These are phyloP conservation scores for Diloba caeruleocephala DNA, from an alignment of 2,888 invertebrate species.

Conservation along the genomic window DNA sequence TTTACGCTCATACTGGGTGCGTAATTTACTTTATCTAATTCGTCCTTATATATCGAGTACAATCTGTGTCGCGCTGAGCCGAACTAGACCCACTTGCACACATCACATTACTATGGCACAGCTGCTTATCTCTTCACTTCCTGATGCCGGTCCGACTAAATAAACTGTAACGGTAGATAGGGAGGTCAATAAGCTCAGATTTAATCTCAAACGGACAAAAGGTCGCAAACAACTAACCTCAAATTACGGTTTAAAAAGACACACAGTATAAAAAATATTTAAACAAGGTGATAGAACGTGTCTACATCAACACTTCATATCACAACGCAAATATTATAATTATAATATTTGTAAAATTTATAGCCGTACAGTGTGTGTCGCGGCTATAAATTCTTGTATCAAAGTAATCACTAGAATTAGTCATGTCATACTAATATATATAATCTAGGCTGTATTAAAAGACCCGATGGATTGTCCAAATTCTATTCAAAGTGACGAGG, in stretches of 20 bases:
- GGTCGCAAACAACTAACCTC: slow-evolving; percentile 3
- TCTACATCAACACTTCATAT: too few relatives aligned
- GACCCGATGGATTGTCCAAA: too few relatives aligned
- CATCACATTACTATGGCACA: slow-evolving; percentile 9
- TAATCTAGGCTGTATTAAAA: too few relatives aligned
- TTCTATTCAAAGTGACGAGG: too few relatives aligned
- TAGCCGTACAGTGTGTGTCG: too few relatives aligned
- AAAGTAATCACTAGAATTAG: too few relatives aligned
- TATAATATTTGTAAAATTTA: too few relatives aligned
- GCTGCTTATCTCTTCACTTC: slow-evolving; percentile 28
- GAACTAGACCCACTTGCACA: slow-evolving; percentile 13
- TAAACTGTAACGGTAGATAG: slow-evolving; percentile 16
- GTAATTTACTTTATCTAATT: neutral
- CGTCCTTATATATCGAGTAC: neutral
- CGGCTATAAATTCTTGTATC: too few relatives aligned
- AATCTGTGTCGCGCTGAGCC: neutral
- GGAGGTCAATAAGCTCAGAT: slow-evolving; percentile 14
- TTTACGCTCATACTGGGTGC: too few relatives aligned
- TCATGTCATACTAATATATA: too few relatives aligned
- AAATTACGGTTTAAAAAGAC: slow-evolving; percentile 11
- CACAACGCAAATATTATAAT: too few relatives aligned
- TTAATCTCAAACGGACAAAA: slow-evolving; percentile 2
- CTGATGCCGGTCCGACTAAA: slow-evolving; percentile 12
- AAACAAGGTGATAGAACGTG: too few relatives aligned
- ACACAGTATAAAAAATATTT: neutral